These are phyloP conservation scores for Zingel zingel DNA, from an alignment of 2,113 vertebrate genomes.

Conservation along the genomic window DNA sequence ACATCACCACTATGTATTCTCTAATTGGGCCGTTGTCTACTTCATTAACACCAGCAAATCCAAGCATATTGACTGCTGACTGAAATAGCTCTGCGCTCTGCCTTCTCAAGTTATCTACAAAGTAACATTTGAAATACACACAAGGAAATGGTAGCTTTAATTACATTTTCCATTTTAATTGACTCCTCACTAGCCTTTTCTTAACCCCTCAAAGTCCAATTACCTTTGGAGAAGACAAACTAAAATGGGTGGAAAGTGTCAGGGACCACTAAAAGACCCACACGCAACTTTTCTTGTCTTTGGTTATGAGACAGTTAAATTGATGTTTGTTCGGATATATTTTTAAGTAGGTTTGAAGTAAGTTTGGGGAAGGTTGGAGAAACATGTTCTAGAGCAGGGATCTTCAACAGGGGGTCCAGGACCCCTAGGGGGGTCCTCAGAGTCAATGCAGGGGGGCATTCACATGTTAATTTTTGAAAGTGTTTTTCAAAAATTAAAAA, in stretches of 20 bases:
- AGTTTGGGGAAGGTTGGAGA: not conserved
- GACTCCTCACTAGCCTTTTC: not conserved
- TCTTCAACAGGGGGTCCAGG: too few species aligned
- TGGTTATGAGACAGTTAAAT: not conserved
- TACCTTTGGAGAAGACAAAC: slow-evolving; percentile 1
- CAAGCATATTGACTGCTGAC: slow-evolving; percentile 36
- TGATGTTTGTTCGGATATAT: not conserved
- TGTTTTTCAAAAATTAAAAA: too few species aligned
- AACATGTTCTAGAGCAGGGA: not conserved
- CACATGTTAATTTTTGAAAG: too few species aligned
- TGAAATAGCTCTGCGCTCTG: slow-evolving; percentile 1
- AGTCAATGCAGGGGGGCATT: too few species aligned
- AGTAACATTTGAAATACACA: slow-evolving; percentile 25
- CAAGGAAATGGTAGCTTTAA: not conserved
- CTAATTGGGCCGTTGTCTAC: slow-evolving; percentile 43
- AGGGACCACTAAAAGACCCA: not conserved
- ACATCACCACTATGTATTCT: not conserved
- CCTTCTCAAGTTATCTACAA: slow-evolving; percentile 14
- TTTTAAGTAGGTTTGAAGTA: not conserved
- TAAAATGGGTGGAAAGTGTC: not conserved
- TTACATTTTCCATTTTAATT: slow-evolving; percentile 29
- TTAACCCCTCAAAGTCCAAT: slow-evolving; percentile 1
- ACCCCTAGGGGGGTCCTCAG: too few species aligned
- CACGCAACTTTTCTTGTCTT: not conserved
- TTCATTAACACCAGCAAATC: slow-evolving; percentile 49